Conservation (phyloP, 1,140 invertebrate genomes). For the Drosophila virilis region DNA sequence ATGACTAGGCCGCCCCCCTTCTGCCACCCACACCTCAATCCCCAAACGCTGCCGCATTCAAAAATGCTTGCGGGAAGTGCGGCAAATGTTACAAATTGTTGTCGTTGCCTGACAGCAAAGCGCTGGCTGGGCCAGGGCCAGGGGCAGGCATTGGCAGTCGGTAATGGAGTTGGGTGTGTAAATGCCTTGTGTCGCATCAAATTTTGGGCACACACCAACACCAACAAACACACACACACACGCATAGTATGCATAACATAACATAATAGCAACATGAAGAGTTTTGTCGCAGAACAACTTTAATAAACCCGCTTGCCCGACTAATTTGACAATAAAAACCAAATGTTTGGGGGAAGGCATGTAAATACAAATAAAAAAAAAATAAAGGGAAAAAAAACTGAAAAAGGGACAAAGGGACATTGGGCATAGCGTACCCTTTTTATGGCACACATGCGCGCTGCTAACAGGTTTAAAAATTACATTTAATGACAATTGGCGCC, state of each 20-base stretch:
- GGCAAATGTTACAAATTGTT: conserved; percentile 82
- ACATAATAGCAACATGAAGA: conserved; percentile 52
- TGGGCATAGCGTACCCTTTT: conserved; percentile 56
- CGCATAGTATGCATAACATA: conserved; percentile 29
- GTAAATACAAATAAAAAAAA: conserved; percentile 30
- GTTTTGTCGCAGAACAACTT: conserved; percentile 60
- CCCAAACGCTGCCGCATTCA: conserved; percentile 6
- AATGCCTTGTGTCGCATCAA: conserved; percentile 41
- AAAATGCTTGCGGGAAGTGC: conserved; percentile 78
- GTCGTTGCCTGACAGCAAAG: conserved; percentile 51
- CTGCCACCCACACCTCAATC: conserved; percentile 5
- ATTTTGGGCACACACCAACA: conserved; percentile 16
- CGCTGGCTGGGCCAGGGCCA: background rate
- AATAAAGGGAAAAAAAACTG: conserved; percentile 34
- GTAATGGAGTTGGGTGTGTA: conserved; percentile 47
- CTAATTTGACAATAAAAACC: conserved; percentile 80
- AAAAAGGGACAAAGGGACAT: conserved; percentile 37
- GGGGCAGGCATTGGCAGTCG: conserved; percentile 10
- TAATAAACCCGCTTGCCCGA: conserved; percentile 78
- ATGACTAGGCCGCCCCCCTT: conserved; percentile 8
- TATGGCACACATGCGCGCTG: conserved; percentile 70
- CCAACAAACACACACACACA: conserved; percentile 5
- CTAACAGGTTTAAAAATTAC: conserved; percentile 83
- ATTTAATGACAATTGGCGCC: conserved; percentile 79
- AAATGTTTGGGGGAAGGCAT: conserved; percentile 46